Base-by-base conservation (phyloP, 2,888 invertebrate species). In the Ophraella communa region DNA sequence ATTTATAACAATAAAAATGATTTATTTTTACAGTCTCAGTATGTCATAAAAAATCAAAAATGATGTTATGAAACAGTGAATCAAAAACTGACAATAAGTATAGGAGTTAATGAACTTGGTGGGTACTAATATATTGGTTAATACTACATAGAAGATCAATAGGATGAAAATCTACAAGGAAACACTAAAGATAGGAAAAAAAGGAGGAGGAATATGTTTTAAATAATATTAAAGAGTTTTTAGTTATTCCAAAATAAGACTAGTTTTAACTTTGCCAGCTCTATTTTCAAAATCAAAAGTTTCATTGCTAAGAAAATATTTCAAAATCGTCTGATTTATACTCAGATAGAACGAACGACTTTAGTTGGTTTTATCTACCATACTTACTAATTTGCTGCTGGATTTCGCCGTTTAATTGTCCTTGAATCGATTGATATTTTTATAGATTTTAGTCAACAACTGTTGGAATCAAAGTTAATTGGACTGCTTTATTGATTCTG, bases 1-100 rank as follows among this genome's bases (percentile, higher is more conserved):
- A 49, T 21, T 49, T 49, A 49, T 49, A 49, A 49, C 49, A 49
- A 49, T 49, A 49, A 49, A 49, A 49, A 49, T 49, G 49, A 49
- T 49, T 49, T 49, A 49, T 49, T 49, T 49, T 14, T 17, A 49
- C 27, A 24, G 49, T 49, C 24, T 14, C 8, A 27, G 27, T 17
- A 14, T 23, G 27, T 17, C 24, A 24, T 23, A 49, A 49, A 24
- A 24, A 24, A 24, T 23, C 23, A 23, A 23, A 23, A 21, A 49
- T 17, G n/a, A 1, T 17, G 42, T 39, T 39, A 14, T 5, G 5
- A 39, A 17, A 39, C 39, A 5, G 39, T 39, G 14, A 39, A 39
- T 47, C 20, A 47, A 47, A 23, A 47, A n/a, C 20, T 3, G 20
- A 47, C n/a, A 23, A 23, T 23, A 20, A 42, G 3, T 1, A n/a